These are phyloP conservation scores for Sthenelais limicola DNA, from an alignment of 2,888 invertebrate species.

Conservation along the genomic window DNA sequence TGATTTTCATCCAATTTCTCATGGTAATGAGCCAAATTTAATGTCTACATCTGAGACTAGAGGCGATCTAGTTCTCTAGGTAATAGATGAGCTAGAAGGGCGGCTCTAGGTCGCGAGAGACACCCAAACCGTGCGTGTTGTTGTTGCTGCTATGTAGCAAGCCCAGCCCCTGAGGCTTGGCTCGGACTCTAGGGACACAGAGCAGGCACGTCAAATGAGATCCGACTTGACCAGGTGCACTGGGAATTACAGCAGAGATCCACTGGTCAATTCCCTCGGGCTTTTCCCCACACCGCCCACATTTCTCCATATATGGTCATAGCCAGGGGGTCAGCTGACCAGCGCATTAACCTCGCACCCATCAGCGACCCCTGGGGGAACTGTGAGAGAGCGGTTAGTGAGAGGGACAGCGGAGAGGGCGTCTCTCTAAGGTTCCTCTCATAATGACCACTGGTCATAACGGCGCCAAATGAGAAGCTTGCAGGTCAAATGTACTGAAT, in stretches of 20 bases:
- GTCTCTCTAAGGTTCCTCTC: constrained; percentile 4
- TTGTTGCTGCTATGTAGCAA: constrained; percentile 13
- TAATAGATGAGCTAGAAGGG: no score
- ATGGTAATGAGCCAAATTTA: no score
- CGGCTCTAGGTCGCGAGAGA: constrained; percentile 5
- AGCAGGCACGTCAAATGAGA: constrained; percentile 27
- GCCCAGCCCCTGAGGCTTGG: constrained; percentile 7
- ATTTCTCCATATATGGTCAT: constrained; percentile 21
- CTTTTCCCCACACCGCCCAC: neutral
- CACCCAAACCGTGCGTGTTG: neutral
- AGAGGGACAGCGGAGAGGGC: neutral
- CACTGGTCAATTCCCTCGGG: constrained; percentile 1
- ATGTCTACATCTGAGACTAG: no score
- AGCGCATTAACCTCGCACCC: constrained; percentile 28
- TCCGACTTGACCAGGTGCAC: constrained; percentile 19
- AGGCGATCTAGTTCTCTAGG: no score
- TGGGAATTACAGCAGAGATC: constrained; percentile 9
- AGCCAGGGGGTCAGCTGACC: constrained; percentile 30
- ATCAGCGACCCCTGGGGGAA: constrained; percentile 2
- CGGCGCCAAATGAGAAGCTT: no score
- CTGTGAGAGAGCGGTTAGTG: neutral
- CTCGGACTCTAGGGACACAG: neutral
- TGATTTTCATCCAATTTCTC: no score
- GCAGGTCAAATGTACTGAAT: no score
- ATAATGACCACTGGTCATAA: neutral